Conservation (phyloP, 2,113 vertebrate genomes). For the Ginglymostoma cirratum region DNA sequence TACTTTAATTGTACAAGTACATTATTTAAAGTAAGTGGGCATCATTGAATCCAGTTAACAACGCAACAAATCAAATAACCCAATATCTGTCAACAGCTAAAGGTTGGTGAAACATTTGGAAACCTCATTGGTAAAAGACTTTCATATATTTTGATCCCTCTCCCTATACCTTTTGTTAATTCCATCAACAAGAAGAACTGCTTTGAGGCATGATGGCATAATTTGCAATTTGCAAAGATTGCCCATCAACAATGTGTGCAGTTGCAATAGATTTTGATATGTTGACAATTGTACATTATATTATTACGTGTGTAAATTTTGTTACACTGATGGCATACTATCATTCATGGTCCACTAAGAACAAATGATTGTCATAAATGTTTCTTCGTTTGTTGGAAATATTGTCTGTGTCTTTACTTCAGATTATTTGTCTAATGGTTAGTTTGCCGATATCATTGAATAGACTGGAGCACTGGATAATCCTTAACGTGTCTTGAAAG, state of each 20-base stretch:
- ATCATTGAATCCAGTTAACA: background rate
- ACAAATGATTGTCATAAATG: background rate
- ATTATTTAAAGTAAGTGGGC: background rate
- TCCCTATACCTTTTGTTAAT: constrained; percentile 1
- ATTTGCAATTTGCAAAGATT: background rate
- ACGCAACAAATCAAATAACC: background rate
- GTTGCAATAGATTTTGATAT: background rate
- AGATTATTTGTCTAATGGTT: background rate
- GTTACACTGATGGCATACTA: background rate
- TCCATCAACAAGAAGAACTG: background rate
- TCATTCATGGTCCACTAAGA: background rate
- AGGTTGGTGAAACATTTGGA: background rate
- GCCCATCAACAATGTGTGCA: background rate
- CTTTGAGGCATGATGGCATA: background rate
- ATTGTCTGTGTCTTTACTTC: background rate
- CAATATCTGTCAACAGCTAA: background rate
- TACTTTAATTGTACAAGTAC: background rate
- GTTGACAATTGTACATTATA: background rate
- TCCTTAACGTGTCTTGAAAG: background rate
- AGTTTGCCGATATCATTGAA: background rate
- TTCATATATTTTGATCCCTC: background rate
- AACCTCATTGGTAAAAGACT: background rate
- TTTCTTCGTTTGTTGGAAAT: background rate
- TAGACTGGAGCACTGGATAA: background rate
- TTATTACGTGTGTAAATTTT: background rate